These are phyloP conservation scores for Onychostruthus taczanowskii DNA, from an alignment of 2,113 vertebrate genomes.

Conservation along the genomic window DNA sequence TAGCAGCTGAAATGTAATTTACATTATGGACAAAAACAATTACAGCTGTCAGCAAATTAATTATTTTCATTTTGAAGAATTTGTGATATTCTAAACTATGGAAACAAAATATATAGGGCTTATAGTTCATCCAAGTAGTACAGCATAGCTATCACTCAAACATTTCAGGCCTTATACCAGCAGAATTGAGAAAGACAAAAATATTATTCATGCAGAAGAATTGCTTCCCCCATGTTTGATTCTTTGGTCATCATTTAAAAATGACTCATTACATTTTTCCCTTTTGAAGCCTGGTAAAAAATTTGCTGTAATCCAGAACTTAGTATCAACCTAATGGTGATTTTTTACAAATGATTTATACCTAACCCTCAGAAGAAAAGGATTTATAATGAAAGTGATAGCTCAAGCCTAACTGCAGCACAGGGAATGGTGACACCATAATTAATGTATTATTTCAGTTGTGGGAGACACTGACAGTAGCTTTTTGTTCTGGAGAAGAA, in stretches of 20 bases:
- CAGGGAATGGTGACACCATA: conserved; percentile 2
- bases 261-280: background rate
- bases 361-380: background rate
- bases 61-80: background rate
- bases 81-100: background rate
- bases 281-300: conserved; percentile 13
- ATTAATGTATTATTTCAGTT: conserved; percentile 52
- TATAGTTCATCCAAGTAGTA: background rate
- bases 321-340: background rate
- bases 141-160: background rate
- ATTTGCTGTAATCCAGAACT: background rate
- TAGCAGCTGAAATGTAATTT: background rate
- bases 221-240: background rate
- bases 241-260: conserved; percentile 20
- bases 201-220: background rate
- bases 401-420: conserved; percentile 38
- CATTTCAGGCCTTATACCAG: background rate
- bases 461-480: conserved; percentile 17
- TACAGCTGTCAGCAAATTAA: background rate
- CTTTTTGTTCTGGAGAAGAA: conserved; percentile 48
- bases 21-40: background rate
- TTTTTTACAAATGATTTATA: conserved; percentile 9
- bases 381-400: conserved; percentile 41
- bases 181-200: conserved; percentile 7
- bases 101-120: background rate